Evolutionary conservation across 2,797 vertebrate genomes (phyloP).

Genomic region (Harpagifer antarcticus): DNA sequence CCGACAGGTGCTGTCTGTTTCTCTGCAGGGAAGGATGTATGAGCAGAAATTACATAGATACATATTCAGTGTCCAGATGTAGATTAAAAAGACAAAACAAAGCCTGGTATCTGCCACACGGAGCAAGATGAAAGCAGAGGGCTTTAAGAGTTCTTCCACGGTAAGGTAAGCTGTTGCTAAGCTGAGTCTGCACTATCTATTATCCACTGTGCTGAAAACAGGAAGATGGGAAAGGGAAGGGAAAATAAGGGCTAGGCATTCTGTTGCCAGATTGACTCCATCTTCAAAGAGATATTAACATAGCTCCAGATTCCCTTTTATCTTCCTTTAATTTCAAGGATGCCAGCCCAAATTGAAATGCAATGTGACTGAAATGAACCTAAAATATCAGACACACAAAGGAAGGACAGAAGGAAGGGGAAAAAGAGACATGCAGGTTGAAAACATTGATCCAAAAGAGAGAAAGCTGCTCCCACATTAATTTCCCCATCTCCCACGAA

Average conservation of each 20-base stretch:
- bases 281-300: conserved; percentile 87
- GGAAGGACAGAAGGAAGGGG: conserved; percentile 12
- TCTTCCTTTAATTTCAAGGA: conserved; percentile 81
- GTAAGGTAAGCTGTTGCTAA: conserved; percentile 64
- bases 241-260: conserved; percentile 71
- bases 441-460: conserved; percentile 30
- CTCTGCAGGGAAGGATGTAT: conserved; percentile 37
- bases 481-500: not conserved
- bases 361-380: conserved; percentile 64
- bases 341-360: conserved; percentile 79
- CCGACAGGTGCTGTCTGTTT: conserved; percentile 18
- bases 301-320: conserved; percentile 78
- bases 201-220: conserved; percentile 69
- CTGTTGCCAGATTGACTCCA: conserved; percentile 80
- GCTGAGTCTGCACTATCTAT: conserved; percentile 80
- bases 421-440: conserved; percentile 26
- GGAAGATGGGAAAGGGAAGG: conserved; percentile 66
- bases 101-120: conserved; percentile 50
- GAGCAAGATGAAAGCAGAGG: conserved; percentile 63
- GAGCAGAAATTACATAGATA: conserved; percentile 58
- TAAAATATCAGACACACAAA: conserved; percentile 64
- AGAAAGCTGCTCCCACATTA: conserved; percentile 14
- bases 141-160: conserved; percentile 61
- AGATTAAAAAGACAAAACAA: conserved; percentile 66
- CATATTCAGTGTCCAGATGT: conserved; percentile 69